phyloP scores from a whole-genome alignment of 2,113 vertebrate species.

The Nematolebias whitei region DNA sequence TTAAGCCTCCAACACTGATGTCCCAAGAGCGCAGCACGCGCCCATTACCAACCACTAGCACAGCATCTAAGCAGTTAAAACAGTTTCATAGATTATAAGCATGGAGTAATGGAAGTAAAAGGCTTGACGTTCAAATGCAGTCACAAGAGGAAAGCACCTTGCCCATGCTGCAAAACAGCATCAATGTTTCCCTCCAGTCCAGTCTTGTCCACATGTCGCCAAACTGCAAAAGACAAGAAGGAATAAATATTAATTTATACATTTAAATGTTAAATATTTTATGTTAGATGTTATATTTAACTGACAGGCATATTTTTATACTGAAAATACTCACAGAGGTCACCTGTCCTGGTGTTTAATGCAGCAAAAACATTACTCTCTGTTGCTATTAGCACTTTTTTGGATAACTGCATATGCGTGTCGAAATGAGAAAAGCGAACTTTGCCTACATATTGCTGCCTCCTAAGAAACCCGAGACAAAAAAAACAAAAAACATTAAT shows the following conservation, averaged over 20 bases:
- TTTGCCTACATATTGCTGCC: constrained; percentile 93
- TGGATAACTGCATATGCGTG: constrained; percentile 86
- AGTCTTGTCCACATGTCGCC: constrained; percentile 93
- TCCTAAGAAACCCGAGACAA: constrained; percentile 75
- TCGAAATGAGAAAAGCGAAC: constrained; percentile 91
- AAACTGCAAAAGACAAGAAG: constrained; percentile 78
- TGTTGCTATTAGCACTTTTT: constrained; percentile 91
- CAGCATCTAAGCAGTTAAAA: constrained; percentile 81
- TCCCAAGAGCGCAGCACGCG: constrained; percentile 95
- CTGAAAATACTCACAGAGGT: constrained; percentile 86
- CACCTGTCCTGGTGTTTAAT: constrained; percentile 89
- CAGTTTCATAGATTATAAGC: not conserved
- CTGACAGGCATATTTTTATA: not conserved
- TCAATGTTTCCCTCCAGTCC: constrained; percentile 88
- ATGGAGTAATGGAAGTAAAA: not conserved
- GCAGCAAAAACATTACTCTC: constrained; percentile 94
- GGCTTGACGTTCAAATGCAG: not conserved
- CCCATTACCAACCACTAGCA: constrained; percentile 87
- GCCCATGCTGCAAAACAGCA: constrained; percentile 86
- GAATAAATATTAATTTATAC: not conserved
- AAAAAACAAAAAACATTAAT: not conserved
- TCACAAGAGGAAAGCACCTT: constrained; percentile 79
- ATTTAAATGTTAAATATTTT: not conserved
- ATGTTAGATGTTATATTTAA: too few species aligned
- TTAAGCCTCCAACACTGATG: constrained; percentile 89